These are phyloP conservation scores for Saturnia japonica DNA, from an alignment of 2,888 invertebrate genomes.

Conservation along the genomic window DNA sequence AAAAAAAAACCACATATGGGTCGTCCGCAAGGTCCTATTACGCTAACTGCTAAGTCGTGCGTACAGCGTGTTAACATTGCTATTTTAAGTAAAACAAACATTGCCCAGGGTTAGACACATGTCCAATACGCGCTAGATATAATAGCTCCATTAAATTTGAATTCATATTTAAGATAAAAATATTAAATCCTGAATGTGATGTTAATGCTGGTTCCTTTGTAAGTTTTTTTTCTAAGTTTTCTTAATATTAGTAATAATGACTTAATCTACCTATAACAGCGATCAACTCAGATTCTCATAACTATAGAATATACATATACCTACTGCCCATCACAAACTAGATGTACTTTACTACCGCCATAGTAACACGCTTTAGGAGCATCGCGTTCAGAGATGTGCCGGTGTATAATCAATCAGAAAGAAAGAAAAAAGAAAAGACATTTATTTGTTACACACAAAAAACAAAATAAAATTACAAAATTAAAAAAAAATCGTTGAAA, in stretches of 20 bases:
- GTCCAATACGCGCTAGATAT: neutral
- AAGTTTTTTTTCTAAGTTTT: neutral
- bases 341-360: no score
- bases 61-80: conserved; percentile 29
- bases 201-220: neutral
- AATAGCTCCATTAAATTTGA: neutral
- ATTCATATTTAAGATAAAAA: neutral
- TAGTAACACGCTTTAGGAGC: no score
- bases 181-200: neutral
- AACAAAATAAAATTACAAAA: no score
- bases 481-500: no score
- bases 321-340: no score
- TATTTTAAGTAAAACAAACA: conserved; percentile 30
- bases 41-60: conserved; percentile 37
- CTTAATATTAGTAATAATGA: neutral
- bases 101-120: conserved; percentile 14
- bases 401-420: no score
- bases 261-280: no score
- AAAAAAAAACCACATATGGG: conserved; percentile 54
- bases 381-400: no score
- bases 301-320: no score
- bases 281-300: no score
- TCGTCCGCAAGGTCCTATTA: conserved; percentile 50
- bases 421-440: no score
- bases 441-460: no score